These are phyloP conservation scores for Hemistola chrysoprasaria DNA, from an alignment of 2,888 invertebrate species.

Conservation along the genomic window DNA sequence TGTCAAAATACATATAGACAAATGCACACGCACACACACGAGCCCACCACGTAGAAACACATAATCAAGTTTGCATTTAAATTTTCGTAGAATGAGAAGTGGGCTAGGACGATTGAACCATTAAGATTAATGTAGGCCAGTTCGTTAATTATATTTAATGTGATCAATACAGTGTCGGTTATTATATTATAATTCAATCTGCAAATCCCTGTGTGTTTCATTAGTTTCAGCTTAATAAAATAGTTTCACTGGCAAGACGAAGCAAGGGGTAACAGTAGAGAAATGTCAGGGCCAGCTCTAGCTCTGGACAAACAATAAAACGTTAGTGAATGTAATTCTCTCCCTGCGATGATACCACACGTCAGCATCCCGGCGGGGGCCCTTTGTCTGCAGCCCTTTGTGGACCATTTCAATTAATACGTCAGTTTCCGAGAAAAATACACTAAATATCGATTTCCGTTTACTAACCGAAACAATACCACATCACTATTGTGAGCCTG, in stretches of 20 bases:
- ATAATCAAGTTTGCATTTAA: too few relatives aligned
- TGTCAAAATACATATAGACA: too few relatives aligned
- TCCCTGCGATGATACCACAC: slow-evolving; percentile 41
- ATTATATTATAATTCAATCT: too few relatives aligned
- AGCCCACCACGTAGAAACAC: too few relatives aligned
- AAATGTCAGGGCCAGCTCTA: slow-evolving; percentile 25
- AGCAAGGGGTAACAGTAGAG: not conserved
- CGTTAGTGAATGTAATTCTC: slow-evolving; percentile 38
- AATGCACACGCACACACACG: too few relatives aligned
- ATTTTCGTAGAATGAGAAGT: too few relatives aligned
- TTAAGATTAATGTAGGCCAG: too few relatives aligned
- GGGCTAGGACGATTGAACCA: too few relatives aligned
- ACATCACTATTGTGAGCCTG: slow-evolving; percentile 36
- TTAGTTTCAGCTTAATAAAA: not conserved
- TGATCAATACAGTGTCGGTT: too few relatives aligned
- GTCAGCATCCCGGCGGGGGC: slow-evolving; percentile 41
- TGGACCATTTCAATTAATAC: slow-evolving; percentile 64
- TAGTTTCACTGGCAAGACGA: too few relatives aligned
- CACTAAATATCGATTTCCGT: slow-evolving; percentile 41
- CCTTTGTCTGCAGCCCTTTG: slow-evolving; percentile 57
- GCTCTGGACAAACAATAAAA: slow-evolving; percentile 19
- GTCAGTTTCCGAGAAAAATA: slow-evolving; percentile 44
- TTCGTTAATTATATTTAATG: too few relatives aligned
- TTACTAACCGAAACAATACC: slow-evolving; percentile 43
- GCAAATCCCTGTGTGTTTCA: too few relatives aligned